Evolutionary conservation across 2,888 invertebrate species (phyloP), one percentile per base, ranked within the genome.

Genomic region (Ochropacha duplaris): DNA sequence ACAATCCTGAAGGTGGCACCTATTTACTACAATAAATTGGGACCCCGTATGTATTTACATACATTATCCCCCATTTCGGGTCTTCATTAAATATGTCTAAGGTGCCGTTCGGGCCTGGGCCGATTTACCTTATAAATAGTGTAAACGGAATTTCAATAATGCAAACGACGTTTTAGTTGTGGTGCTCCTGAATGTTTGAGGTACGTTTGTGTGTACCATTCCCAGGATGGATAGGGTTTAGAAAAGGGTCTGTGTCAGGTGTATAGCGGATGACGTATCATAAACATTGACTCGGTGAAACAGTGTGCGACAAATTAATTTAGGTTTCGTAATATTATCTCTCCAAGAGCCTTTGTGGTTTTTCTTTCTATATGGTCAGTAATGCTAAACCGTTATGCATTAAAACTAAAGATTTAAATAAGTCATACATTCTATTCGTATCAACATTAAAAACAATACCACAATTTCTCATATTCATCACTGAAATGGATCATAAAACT

Each of bases 31-130:
- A 63, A 72, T 65, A 72, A 69, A 64, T 73, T 59, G 69, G 68
- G 70, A 68, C 65, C 68, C 67, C 57, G 74, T 78, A 72, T 81
- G 69, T 74, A 81, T 84, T 83, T 78, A 73, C 79, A 82, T 83
- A 76, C 56, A 79, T 82, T 83, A 79, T 76, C 77, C 78, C 72
- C 50, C 59, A 64, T 55, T 69, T 67, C 64, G 71, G 77, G 71
- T 65, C 69, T 78, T 76, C 74, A 76, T 82, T 81, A 79, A 77
- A 76, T 79, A 81, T 79, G 75, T 71, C 70, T 69, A 63, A 72
- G 72, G 60, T 71, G 68, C 64, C 57, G 54, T 63, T 59, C 49
- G 60, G 58, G 44, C 54, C 61, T 65, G 54, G 65, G 55, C 61
- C 65, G 62, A 72, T 74, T 70, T 72, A 65, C 66, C 69, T 72